Percentiles rank a stretch among this genome's conserved stretches.
phyloP scores from a whole-genome alignment of 2,888 invertebrate species.

The Mamestra brassicae region DNA sequence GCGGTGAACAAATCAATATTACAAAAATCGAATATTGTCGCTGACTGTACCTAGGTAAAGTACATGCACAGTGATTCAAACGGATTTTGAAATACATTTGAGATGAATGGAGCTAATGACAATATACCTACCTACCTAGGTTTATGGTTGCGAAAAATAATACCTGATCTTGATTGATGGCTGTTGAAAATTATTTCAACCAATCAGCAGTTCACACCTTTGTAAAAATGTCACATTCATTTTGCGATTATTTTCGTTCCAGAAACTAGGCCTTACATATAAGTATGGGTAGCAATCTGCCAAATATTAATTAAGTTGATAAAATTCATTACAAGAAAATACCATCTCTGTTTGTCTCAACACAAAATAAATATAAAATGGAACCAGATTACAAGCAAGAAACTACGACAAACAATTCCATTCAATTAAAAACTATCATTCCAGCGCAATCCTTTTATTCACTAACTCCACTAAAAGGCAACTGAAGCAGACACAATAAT shows the following conservation, averaged over 20 bases:
- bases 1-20: no score
- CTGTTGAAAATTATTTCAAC: no score
- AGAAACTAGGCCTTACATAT: background rate
- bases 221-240: no score
- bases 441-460: slow-evolving; percentile 43
- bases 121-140: no score
- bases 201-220: no score
- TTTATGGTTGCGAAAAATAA: no score
- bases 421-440: slow-evolving; percentile 51
- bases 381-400: background rate
- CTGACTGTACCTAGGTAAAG: background rate
- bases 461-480: slow-evolving; percentile 37
- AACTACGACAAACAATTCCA: slow-evolving; percentile 11
- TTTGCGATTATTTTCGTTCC: background rate
- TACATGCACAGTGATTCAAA: background rate
- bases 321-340: background rate
- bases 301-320: no score
- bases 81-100: no score
- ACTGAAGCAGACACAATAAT: slow-evolving; percentile 58
- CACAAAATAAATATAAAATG: slow-evolving; percentile 2
- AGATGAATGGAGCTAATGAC: no score
- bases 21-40: no score
- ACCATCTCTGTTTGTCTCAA: background rate
- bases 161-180: no score
- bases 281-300: no score